Base-by-base conservation (phyloP, 2,113 vertebrate genomes). In the Catharus bicknelli region DNA sequence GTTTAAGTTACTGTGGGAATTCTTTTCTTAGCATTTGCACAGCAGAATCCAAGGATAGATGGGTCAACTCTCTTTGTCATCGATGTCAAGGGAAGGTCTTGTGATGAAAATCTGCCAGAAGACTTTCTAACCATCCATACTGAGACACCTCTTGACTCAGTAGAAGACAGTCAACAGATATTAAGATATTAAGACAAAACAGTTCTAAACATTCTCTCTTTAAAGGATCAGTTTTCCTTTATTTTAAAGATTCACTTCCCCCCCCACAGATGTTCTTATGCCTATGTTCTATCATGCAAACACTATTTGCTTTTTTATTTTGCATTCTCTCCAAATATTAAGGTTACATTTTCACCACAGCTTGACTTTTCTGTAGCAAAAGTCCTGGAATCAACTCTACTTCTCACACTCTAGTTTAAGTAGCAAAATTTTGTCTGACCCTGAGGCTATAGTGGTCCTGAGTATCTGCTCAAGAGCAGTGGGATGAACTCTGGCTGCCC, bases 241-340 rank as follows among this genome's bases (percentile, higher is more conserved):
- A 9, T 76, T 88, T 90, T 51, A 55, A 73, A 48, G 21, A 55
- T 40, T 55, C 0, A 0, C 54, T 69, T 69, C 53, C 54, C 51
- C 51, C 8, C 59, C 36, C 29, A 32, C 4, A 47, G 47, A 6
- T 86, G 19, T 86, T 72, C 23, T 68, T 88, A 54, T 21, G 22
- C 15, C 40, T 10, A 4, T 68, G 22, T 82, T 73, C 54, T 83
- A 0, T 66, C 38, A 58, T 1, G 2, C 42, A 48, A 80, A 63
- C 16, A 16, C 7, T 26, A 20, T 59, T 69, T 75, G 26, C 38
- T 55, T 77, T 79, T 72, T 22, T 75, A 30, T 63, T 95, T 90
- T 51, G 38, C 0, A 0, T 75, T 70, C 23, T 16, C 1, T 6
- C 23, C 43, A 51, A 75, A 63, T 68, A 13, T n/a, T 72, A 43